phyloP scores from a whole-genome alignment of 2,888 invertebrate genomes.

The Lysandra bellargus region DNA sequence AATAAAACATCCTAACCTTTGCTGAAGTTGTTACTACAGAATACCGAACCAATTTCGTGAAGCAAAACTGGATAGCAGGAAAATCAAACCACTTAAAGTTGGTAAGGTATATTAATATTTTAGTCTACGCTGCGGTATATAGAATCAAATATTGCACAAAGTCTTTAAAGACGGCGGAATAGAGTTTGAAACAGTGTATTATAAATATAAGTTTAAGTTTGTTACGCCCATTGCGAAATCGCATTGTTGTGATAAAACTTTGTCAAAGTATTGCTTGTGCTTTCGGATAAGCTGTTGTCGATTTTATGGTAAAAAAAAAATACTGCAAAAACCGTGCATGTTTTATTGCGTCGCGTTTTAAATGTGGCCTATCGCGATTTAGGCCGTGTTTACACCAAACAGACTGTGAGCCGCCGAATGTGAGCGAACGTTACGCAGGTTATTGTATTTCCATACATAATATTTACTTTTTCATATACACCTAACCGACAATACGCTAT shows the following conservation, averaged over 20 bases:
- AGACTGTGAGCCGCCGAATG: no score
- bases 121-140: neutral
- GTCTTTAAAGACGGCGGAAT: neutral
- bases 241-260: neutral
- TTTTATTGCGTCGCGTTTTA: no score
- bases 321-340: no score
- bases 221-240: neutral
- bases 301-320: no score
- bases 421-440: no score
- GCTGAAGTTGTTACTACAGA: neutral
- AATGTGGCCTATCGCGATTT: no score
- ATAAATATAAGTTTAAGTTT: constrained; percentile 12
- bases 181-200: neutral
- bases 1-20: no score
- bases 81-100: constrained; percentile 19
- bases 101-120: constrained; percentile 13
- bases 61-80: neutral
- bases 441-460: no score
- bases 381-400: no score
- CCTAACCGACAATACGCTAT: no score
- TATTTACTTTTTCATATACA: no score
- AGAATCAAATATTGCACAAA: constrained; percentile 20
- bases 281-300: neutral
- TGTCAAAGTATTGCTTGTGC: neutral
- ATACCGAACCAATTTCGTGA: constrained; percentile 6